Base-by-base conservation (phyloP, 2,797 vertebrate genomes). In the Sciurus carolinensis region DNA sequence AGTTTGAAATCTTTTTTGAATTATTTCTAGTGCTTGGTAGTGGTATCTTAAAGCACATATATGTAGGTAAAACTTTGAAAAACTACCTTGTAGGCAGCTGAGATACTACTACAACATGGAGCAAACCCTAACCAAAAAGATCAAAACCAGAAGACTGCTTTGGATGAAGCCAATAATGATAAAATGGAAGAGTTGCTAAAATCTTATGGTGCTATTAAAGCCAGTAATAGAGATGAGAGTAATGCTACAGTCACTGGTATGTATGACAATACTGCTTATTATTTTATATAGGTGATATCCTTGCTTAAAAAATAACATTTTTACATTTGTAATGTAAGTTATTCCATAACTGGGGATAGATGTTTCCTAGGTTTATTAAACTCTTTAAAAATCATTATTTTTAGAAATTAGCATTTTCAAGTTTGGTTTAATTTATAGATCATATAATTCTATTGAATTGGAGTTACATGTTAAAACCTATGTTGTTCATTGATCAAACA, bases 101-200 rank as follows among this genome's bases (percentile, higher is more conserved):
- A 98, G 93, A 98, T 99, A 97, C 98, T 99, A 26, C 98, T 99
- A 54, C 97, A 99, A 87, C 97, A 98, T 96, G 99, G 99, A 95
- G 98, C 99, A 33, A 98, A 99, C 82, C 98, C 98, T 52, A 97
- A 90, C 95, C 97, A 99, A 94, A 99, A 84, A 94, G 95, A 97
- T 93, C 4, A 36, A 3, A 73, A 95, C 24, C 99, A 99, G 64
- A 62, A 98, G 93, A 99, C 86, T 97, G 98, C 99, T 82, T 92
- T 99, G 76, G 98, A 99, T 87, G 66, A 98, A 98, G 98, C 99
- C 30, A 3, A 15, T 67, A 87, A 98, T 96, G 96, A 98, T 75
- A 87, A 98, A 83, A 99, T 99, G 95, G 98, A 97, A 98, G 97
- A 98, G 71, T 92, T 99, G 90, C 98, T 99, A 59, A 97, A 97